Evolutionary conservation across 2,888 invertebrate species (phyloP), one percentile per base, ranked within the genome.

Genomic region (Ennomos quercinarius): DNA sequence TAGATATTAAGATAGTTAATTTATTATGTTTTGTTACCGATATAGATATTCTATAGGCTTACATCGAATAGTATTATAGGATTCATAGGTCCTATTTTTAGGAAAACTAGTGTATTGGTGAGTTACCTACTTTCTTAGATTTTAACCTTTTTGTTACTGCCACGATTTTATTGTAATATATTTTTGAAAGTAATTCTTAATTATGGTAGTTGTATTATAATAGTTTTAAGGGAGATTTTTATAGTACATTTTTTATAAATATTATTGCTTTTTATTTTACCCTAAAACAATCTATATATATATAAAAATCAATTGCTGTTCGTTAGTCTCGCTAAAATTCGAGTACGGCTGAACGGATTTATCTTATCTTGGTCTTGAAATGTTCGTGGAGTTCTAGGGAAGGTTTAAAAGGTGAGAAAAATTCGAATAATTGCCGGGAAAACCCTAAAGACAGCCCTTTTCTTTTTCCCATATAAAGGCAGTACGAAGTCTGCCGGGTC

Each of bases 221-320:
- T 75, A 74, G 76, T 74, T 73, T 74, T 81, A 78, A 83, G 76
- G 75, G 71, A 77, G 61, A 66, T 76, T 81, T 60, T 84, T 84
- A 77, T 77, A 85, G 76, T 84, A 86, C 84, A 84, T 71, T 78
- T 81, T 83, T 81, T 80, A 75, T 79, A 81, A 81, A 78, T 72
- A 68, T 42, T 40, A 46, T 40, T 36, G 39, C 40, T 49, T 56
- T 42, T 65, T 64, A 69, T 67, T 61, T 60, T 10, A 9, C 9
- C 27, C 27, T 17, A 27, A 27, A 27, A 27, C 17, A n/a, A n/a
- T n/a, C n/a, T n/a, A n/a, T n/a, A n/a, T n/a, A n/a, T n/a, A n/a
- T n/a, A n/a, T n/a, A n/a, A n/a, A n/a, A n/a, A n/a, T n/a, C n/a
- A n/a, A n/a, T n/a, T n/a, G n/a, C n/a, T n/a, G n/a, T n/a, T n/a